Percentiles rank a stretch among this genome's conserved stretches.
These are phyloP conservation scores for Margarornis squamiger DNA, from an alignment of 2,797 vertebrate species.

Conservation along the genomic window DNA sequence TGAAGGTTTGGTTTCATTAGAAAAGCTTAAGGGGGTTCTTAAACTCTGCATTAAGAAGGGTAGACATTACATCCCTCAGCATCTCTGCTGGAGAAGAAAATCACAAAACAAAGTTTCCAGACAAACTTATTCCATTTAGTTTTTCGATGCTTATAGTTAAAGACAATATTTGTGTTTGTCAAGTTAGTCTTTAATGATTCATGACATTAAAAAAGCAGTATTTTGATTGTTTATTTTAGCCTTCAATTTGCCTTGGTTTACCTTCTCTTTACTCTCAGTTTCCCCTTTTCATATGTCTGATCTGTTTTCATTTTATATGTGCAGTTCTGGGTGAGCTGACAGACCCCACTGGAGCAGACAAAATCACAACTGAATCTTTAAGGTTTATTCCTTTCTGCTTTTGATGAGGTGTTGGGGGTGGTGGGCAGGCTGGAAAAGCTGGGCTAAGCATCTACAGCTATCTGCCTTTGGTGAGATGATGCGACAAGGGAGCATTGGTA, in stretches of 20 bases:
- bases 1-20: background rate
- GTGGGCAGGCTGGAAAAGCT: background rate
- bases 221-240: background rate
- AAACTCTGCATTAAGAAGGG: background rate
- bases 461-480: background rate
- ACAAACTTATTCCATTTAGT: background rate
- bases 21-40: background rate
- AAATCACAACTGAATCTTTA: background rate
- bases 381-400: background rate
- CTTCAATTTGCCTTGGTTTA: background rate
- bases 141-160: background rate
- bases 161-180: background rate
- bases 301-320: background rate
- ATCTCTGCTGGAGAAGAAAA: background rate
- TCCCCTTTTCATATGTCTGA: background rate
- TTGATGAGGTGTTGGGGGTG: background rate
- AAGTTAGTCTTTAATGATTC: background rate
- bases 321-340: background rate
- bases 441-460: background rate
- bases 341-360: background rate
- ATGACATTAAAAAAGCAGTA: rapidly evolving
- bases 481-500: background rate
- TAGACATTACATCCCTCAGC: background rate
- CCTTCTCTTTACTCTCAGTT: background rate
- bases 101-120: background rate